These are phyloP conservation scores for Dasyprocta punctata DNA, from an alignment of 2,113 vertebrate genomes.

Conservation along the genomic window DNA sequence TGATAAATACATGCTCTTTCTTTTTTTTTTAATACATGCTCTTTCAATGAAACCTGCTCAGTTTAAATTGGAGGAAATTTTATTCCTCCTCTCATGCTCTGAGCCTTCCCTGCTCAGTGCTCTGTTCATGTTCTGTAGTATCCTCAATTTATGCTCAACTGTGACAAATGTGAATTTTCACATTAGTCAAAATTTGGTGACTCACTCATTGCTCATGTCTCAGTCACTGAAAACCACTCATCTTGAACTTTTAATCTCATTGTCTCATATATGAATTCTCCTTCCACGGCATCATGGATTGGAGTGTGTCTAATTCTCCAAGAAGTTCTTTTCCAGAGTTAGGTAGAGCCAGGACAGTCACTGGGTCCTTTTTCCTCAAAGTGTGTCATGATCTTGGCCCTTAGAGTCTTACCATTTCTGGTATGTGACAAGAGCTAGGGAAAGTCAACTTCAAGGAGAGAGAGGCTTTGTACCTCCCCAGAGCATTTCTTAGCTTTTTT, in stretches of 20 bases:
- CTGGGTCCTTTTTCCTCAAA: not conserved
- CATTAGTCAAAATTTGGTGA: not conserved
- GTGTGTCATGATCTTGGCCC: not conserved
- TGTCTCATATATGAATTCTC: not conserved
- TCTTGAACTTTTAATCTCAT: not conserved
- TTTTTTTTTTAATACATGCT: too few relatives aligned
- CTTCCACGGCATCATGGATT: not conserved
- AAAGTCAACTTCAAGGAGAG: not conserved
- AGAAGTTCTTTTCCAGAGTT: not conserved
- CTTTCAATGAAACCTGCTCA: not conserved
- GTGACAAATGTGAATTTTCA: not conserved
- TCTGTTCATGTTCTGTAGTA: not conserved
- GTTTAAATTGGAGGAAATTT: not conserved
- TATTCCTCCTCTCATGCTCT: fast-evolving
- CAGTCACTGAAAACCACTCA: not conserved
- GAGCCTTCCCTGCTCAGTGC: not conserved
- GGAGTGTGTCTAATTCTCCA: not conserved
- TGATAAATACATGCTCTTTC: not conserved
- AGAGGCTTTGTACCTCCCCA: not conserved
- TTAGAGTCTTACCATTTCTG: not conserved
- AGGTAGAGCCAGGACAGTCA: not conserved
- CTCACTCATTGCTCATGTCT: not conserved
- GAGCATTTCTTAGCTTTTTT: not conserved
- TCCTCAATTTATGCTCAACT: not conserved
- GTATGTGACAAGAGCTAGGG: not conserved